Percentiles rank a stretch among this genome's conserved stretches.
phyloP scores from a whole-genome alignment of 2,888 invertebrate genomes.

The Macrosiphum euphorbiae region DNA sequence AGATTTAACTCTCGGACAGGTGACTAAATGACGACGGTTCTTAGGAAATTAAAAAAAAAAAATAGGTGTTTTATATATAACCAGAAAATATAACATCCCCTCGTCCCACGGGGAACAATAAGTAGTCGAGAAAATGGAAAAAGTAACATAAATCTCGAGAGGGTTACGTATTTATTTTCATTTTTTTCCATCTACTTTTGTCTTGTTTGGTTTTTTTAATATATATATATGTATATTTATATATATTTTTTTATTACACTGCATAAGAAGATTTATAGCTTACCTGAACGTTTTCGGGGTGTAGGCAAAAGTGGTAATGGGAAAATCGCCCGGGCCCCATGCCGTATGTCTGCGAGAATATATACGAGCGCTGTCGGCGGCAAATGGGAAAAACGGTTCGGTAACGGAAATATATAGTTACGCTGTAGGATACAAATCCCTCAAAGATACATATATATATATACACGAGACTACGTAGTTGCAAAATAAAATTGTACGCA shows the following conservation, averaged over 20 bases:
- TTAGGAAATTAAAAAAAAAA: conserved; percentile 43
- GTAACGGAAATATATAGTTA: conserved; percentile 57
- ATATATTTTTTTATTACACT: conserved; percentile 54
- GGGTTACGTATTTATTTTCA: conserved; percentile 64
- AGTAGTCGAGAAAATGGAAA: conserved; percentile 59
- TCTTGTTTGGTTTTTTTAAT: conserved; percentile 20
- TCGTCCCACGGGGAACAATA: conserved; percentile 57
- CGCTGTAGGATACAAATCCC: conserved; percentile 29
- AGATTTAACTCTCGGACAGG: background rate
- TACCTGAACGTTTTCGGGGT: conserved; percentile 63
- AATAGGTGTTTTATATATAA: conserved; percentile 41
- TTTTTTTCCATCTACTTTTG: conserved; percentile 62
- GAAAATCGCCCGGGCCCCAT: conserved; percentile 55
- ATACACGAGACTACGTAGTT: background rate
- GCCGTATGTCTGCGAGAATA: conserved; percentile 55
- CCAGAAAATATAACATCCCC: conserved; percentile 57
- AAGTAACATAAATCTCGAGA: conserved; percentile 63
- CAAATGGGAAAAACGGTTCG: conserved; percentile 60
- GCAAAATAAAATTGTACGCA: conserved; percentile 8
- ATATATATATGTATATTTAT: conserved; percentile 44
- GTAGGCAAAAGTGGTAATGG: conserved; percentile 61
- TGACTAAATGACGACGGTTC: conserved; percentile 48
- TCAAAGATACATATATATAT: conserved; percentile 21
- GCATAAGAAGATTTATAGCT: conserved; percentile 64
- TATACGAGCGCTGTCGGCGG: conserved; percentile 55